Conservation (phyloP, 53 echinoderm and acorn worm genomes). For the Echinometra lucunter region DNA sequence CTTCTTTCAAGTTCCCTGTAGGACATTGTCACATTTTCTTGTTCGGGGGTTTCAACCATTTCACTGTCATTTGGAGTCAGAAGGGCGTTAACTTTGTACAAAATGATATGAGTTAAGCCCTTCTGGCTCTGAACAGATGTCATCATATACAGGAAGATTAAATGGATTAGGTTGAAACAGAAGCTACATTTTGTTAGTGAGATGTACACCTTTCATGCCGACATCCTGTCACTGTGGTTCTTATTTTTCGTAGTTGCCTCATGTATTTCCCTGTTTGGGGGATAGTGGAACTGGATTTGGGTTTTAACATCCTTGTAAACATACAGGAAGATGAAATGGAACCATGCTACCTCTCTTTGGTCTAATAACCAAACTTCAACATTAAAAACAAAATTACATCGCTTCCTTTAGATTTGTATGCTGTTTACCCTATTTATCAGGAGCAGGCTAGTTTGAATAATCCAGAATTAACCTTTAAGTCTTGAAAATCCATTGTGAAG, state of each 20-base stretch:
- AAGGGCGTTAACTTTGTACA: too few species aligned
- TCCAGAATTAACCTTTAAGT: neutral
- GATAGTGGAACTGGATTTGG: neutral
- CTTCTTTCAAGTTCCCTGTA: neutral
- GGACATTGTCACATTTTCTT: neutral
- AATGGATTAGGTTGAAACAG: neutral
- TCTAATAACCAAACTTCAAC: neutral
- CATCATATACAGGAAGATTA: neutral
- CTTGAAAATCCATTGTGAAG: neutral
- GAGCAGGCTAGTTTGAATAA: neutral
- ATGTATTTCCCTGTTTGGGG: neutral
- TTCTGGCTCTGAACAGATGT: too few species aligned
- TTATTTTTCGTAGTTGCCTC: neutral
- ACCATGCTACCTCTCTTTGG: neutral
- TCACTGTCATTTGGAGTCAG: too few species aligned
- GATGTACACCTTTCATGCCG: neutral
- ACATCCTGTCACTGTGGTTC: neutral
- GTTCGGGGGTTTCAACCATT: too few species aligned
- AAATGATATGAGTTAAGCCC: too few species aligned
- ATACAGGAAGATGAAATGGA: neutral
- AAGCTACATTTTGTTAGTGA: neutral
- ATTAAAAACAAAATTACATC: neutral
- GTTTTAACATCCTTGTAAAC: neutral
- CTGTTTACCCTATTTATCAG: neutral
- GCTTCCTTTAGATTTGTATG: neutral